Conservation (phyloP, 2,888 invertebrate genomes). For the Agrochola lychnidis region DNA sequence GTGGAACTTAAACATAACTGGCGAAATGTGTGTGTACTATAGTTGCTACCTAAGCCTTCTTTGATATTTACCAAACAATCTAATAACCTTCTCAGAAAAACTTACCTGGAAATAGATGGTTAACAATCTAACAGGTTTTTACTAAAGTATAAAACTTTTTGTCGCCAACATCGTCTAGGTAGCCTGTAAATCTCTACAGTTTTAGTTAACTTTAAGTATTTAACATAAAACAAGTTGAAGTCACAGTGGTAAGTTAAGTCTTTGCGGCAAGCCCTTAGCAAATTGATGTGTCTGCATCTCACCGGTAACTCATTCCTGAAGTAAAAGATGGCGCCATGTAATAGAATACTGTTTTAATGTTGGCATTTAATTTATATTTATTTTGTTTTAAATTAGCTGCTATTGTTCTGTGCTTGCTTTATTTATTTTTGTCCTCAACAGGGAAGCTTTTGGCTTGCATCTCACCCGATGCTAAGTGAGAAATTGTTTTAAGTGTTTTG, state of each 20-base stretch:
- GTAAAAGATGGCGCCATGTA: constrained; percentile 48
- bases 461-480: too few relatives aligned
- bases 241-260: constrained; percentile 34
- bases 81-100: neutral
- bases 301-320: constrained; percentile 21
- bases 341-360: constrained; percentile 4
- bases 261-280: constrained; percentile 45
- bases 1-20: too few relatives aligned
- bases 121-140: neutral
- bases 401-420: constrained; percentile 1
- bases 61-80: too few relatives aligned
- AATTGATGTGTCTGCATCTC: constrained; percentile 55
- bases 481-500: too few relatives aligned
- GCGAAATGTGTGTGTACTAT: too few relatives aligned
- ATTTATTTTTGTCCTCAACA: too few relatives aligned
- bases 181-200: constrained; percentile 27
- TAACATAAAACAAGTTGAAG: constrained; percentile 58
- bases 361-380: constrained; percentile 25
- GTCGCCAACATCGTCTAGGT: constrained; percentile 4
- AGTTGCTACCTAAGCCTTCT: neutral
- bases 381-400: constrained; percentile 4
- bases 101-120: too few relatives aligned
- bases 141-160: neutral
- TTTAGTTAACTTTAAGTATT: constrained; percentile 44
- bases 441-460: too few relatives aligned